These are phyloP conservation scores for Capricornis sumatraensis DNA, from an alignment of 2,113 vertebrate species.

Conservation along the genomic window DNA sequence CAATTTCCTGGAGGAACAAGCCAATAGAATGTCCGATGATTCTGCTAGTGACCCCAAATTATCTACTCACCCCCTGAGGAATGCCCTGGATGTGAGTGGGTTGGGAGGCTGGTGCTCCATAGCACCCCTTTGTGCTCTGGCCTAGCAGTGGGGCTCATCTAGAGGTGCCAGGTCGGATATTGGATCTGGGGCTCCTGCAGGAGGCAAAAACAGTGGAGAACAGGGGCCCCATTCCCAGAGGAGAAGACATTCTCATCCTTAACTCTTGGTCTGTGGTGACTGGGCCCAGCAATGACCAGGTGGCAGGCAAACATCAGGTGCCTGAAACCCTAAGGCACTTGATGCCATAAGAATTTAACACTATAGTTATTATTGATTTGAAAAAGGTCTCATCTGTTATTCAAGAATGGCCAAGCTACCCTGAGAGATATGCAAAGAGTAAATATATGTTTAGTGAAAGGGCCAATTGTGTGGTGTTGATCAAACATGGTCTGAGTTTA, in stretches of 20 bases:
- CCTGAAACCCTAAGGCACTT: background rate
- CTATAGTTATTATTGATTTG: background rate
- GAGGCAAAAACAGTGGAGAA: background rate
- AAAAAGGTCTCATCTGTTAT: background rate
- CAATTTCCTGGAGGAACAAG: constrained; percentile 57
- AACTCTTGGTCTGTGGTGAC: background rate
- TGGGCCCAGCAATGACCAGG: background rate
- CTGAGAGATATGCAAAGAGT: background rate
- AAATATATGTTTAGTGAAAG: background rate
- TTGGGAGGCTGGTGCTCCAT: accelerated
- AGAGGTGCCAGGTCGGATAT: background rate
- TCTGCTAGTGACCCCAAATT: background rate
- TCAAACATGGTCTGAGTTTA: background rate
- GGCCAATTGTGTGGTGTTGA: background rate
- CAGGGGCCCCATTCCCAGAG: background rate
- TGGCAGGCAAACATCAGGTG: background rate
- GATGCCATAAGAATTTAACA: background rate
- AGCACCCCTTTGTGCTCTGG: background rate
- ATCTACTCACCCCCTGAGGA: constrained; percentile 10
- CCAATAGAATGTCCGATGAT: background rate
- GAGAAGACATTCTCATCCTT: background rate
- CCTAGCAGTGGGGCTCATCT: too few relatives aligned
- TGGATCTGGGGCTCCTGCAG: background rate
- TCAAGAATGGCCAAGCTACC: background rate
- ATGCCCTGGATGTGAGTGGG: constrained; percentile 79